Evolutionary conservation across 1,140 invertebrate genomes (phyloP).

Genomic region (Aphelinus certus): DNA sequence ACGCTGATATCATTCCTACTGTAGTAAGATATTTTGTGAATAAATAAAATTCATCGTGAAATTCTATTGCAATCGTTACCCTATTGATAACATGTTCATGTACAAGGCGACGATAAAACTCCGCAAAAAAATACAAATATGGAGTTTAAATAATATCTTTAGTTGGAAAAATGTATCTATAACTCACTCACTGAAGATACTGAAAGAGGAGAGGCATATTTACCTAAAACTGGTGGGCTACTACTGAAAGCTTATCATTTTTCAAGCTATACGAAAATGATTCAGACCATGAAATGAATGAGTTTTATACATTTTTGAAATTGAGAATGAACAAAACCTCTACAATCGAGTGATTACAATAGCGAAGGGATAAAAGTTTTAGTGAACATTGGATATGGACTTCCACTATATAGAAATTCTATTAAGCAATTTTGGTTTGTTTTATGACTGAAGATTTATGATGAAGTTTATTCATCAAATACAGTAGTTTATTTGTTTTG

Average conservation of each 20-base stretch:
- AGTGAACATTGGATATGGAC: not conserved
- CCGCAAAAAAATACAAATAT: not conserved
- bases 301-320: not conserved
- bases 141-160: slow-evolving; percentile 4
- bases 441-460: not conserved
- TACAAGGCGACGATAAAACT: not conserved
- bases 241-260: too few species aligned
- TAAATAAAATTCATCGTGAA: too few species aligned
- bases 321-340: not conserved
- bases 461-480: not conserved
- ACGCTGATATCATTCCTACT: too few species aligned
- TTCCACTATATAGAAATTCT: not conserved
- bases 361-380: not conserved
- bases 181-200: not conserved
- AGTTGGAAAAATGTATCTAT: not conserved
- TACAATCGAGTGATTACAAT: too few species aligned
- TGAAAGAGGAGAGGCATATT: not conserved
- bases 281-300: not conserved
- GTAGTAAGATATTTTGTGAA: too few species aligned
- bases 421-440: not conserved
- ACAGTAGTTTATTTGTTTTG: slow-evolving; percentile 26
- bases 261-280: not conserved
- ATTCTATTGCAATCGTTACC: too few species aligned
- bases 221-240: not conserved
- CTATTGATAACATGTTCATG: too few species aligned